Conservation (phyloP, 2,888 invertebrate genomes). For the Trichacis sp. region DNA sequence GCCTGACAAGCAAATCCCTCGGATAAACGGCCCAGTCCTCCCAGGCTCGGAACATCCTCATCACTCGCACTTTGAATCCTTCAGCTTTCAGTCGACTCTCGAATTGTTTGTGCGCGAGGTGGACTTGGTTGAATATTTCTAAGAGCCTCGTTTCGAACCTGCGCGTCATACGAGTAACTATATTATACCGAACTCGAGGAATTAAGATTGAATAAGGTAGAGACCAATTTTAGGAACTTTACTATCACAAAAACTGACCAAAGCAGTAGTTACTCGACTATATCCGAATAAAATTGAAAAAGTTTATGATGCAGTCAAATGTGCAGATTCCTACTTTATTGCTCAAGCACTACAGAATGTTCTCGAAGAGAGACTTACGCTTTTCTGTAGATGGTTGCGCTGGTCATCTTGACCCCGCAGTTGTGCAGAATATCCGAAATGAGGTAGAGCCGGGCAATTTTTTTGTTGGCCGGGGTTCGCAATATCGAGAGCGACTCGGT, state of each 20-base stretch:
- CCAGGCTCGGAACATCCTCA: conserved; percentile 94
- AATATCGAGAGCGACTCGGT: conserved; percentile 85
- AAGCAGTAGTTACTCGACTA: too few relatives aligned
- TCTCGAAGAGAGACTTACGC: conserved; percentile 79
- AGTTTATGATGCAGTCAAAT: too few relatives aligned
- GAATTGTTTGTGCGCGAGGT: conserved; percentile 79
- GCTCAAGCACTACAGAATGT: too few relatives aligned
- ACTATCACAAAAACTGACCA: too few relatives aligned
- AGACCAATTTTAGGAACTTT: not conserved
- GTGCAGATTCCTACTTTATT: too few relatives aligned
- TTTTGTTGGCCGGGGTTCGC: conserved; percentile 85
- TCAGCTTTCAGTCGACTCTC: conserved; percentile 94
- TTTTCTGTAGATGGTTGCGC: conserved; percentile 92
- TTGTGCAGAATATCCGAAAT: conserved; percentile 97
- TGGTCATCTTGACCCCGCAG: conserved; percentile 94
- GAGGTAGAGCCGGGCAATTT: conserved; percentile 93
- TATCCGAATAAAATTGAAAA: too few relatives aligned
- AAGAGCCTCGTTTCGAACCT: conserved; percentile 87
- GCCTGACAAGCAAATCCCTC: conserved; percentile 86
- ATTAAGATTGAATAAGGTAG: too few relatives aligned
- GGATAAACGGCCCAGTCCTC: conserved; percentile 98
- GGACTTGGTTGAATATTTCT: conserved; percentile 82
- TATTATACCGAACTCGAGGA: too few relatives aligned
- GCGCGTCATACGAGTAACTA: too few relatives aligned
- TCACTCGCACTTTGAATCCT: conserved; percentile 91